A percentile compares a stretch with the other conserved stretches of the same genome.
Conservation (phyloP, 2,797 vertebrate species). For the Euthynnus affinis region DNA sequence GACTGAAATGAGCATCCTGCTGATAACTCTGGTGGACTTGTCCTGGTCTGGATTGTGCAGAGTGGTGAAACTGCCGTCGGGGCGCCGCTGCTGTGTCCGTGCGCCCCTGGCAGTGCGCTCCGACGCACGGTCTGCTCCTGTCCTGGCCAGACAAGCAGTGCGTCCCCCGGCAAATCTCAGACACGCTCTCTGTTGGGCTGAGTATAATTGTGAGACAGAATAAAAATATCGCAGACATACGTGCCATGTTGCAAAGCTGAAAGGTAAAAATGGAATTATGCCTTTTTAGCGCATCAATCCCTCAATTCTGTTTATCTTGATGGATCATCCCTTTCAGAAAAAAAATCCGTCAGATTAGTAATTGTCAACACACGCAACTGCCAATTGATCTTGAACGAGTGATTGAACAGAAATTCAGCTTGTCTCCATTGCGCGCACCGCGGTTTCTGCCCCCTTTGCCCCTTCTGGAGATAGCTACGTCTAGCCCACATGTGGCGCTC, state of each 20-base stretch:
- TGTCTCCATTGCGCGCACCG: constrained; percentile 56
- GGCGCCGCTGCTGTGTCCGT: constrained; percentile 52
- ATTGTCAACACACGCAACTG: background rate
- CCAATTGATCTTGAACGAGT: constrained; percentile 17
- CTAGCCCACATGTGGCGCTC: constrained; percentile 87
- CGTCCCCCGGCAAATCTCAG: constrained; percentile 81
- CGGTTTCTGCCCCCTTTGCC: constrained; percentile 71
- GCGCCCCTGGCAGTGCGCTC: constrained; percentile 79
- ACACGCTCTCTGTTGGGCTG: constrained; percentile 32
- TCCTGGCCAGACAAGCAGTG: constrained; percentile 74
- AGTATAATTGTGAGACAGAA: constrained; percentile 54
- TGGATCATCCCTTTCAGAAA: constrained; percentile 35
- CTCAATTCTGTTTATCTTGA: constrained; percentile 28
- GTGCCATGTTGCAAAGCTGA: constrained; percentile 69
- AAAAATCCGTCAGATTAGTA: background rate
- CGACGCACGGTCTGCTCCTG: constrained; percentile 78
- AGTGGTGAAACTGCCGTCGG: constrained; percentile 50
- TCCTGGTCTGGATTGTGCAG: constrained; percentile 59
- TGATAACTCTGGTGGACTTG: constrained; percentile 63
- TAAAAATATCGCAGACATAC: constrained; percentile 47
- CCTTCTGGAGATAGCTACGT: constrained; percentile 69
- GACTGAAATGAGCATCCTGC: constrained; percentile 65
- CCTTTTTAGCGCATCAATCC: constrained; percentile 25
- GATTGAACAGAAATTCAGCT: constrained; percentile 31
- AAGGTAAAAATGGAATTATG: background rate